Percentiles rank a stretch among this genome's conserved stretches.
phyloP scores from a whole-genome alignment of 1,140 invertebrate species.

The Euglossa dilemma region DNA sequence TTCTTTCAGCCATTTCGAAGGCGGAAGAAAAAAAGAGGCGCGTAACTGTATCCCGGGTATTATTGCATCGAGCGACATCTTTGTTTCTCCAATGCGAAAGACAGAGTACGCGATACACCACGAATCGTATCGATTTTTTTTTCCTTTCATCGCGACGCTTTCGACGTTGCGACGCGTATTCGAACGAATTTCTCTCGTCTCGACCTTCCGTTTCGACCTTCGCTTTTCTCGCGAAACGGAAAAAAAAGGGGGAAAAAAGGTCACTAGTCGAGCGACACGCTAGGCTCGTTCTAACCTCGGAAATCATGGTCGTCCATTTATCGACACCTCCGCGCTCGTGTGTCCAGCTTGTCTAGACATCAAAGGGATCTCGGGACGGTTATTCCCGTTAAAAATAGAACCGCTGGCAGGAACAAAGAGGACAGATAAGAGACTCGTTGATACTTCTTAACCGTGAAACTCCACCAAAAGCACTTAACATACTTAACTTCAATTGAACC shows the following conservation, averaged over 20 bases:
- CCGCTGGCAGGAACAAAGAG: too few species aligned
- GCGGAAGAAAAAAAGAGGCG: background rate
- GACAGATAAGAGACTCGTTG: too few species aligned
- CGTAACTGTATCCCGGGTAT: background rate
- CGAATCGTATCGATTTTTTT: background rate
- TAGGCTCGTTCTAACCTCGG: background rate
- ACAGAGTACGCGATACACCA: background rate
- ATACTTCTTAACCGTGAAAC: background rate
- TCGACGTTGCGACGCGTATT: too few species aligned
- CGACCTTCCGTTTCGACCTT: background rate
- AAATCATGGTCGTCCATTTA: constrained; percentile 24
- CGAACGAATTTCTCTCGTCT: background rate
- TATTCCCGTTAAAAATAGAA: background rate
- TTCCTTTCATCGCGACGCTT: background rate
- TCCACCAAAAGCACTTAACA: background rate
- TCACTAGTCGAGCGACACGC: background rate
- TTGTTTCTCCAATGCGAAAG: background rate
- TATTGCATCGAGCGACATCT: background rate
- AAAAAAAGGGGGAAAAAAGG: constrained; percentile 4
- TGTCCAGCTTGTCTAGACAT: background rate
- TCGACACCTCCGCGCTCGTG: background rate
- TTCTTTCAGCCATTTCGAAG: background rate
- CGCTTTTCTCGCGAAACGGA: background rate
- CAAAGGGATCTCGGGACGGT: background rate
- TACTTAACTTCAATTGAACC: background rate